These are phyloP conservation scores for Bombyx mandarina DNA, from an alignment of 1,140 invertebrate genomes.

Conservation along the genomic window DNA sequence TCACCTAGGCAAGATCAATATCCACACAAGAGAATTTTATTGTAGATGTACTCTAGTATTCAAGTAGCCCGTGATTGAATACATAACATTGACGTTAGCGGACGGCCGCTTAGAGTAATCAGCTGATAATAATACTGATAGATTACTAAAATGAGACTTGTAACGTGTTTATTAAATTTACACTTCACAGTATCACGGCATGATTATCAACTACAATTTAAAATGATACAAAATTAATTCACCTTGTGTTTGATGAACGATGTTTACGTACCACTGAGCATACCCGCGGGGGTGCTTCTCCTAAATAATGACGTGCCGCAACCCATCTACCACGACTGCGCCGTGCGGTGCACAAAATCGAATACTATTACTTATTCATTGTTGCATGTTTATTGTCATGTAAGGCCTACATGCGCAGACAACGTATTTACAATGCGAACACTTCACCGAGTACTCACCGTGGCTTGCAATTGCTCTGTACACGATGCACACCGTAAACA, in stretches of 20 bases:
- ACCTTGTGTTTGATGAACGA: neutral
- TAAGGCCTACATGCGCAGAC: slow-evolving; percentile 62
- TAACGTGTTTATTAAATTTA: slow-evolving; percentile 23
- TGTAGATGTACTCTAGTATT: too few species aligned
- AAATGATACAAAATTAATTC: slow-evolving; percentile 48
- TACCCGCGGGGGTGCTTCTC: slow-evolving; percentile 19
- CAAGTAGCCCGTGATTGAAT: too few species aligned
- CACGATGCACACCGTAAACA: slow-evolving; percentile 61
- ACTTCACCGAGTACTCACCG: slow-evolving; percentile 46
- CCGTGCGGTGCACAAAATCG: slow-evolving; percentile 61
- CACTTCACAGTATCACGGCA: slow-evolving; percentile 41
- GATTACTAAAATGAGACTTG: slow-evolving; percentile 28
- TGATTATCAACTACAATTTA: slow-evolving; percentile 34
- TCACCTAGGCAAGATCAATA: neutral
- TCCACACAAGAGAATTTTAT: neutral
- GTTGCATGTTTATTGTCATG: slow-evolving; percentile 56
- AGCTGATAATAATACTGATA: slow-evolving; percentile 47
- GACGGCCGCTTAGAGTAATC: slow-evolving; percentile 38
- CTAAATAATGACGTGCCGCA: slow-evolving; percentile 21
- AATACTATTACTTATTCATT: slow-evolving; percentile 65
- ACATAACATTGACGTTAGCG: too few species aligned
- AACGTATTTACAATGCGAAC: slow-evolving; percentile 24
- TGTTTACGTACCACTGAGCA: too few species aligned
- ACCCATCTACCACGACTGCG: slow-evolving; percentile 39
- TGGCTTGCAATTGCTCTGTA: slow-evolving; percentile 63